Evolutionary conservation across 1,140 invertebrate genomes (phyloP).

Genomic region (Aphelinus certus): DNA sequence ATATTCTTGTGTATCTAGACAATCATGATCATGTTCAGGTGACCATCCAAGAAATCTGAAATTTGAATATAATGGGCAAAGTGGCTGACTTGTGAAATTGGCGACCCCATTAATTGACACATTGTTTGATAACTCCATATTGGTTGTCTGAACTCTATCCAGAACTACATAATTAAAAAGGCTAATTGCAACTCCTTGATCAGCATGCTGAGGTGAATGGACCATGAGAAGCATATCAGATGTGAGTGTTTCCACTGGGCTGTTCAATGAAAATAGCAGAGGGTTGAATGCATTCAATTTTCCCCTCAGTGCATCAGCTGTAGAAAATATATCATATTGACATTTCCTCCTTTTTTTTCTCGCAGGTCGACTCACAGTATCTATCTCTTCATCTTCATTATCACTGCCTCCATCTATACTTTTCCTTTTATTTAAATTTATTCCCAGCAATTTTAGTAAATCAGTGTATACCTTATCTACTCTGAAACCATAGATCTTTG

Average conservation of each 20-base stretch:
- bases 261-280: slow-evolving; percentile 43
- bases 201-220: slow-evolving; percentile 51
- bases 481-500: slow-evolving; percentile 83
- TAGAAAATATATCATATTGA: slow-evolving; percentile 50
- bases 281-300: slow-evolving; percentile 57
- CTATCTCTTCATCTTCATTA: slow-evolving; percentile 45
- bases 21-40: slow-evolving; percentile 46
- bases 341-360: slow-evolving; percentile 52
- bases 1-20: slow-evolving; percentile 19
- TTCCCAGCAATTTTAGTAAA: slow-evolving; percentile 77
- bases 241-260: slow-evolving; percentile 55
- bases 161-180: slow-evolving; percentile 48
- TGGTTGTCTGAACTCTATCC: slow-evolving; percentile 35
- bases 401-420: slow-evolving; percentile 56
- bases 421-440: slow-evolving; percentile 67
- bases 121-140: slow-evolving; percentile 1
- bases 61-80: slow-evolving; percentile 44
- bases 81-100: slow-evolving; percentile 36
- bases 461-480: slow-evolving; percentile 83
- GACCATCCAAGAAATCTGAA: slow-evolving; percentile 56
- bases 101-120: slow-evolving; percentile 22
- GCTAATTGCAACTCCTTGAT: slow-evolving; percentile 45
- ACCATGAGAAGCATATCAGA: slow-evolving; percentile 56
- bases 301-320: slow-evolving; percentile 61
- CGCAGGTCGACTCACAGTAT: slow-evolving; percentile 49